Conservation (phyloP, 2,113 vertebrate species). For the Entelurus aequoreus region DNA sequence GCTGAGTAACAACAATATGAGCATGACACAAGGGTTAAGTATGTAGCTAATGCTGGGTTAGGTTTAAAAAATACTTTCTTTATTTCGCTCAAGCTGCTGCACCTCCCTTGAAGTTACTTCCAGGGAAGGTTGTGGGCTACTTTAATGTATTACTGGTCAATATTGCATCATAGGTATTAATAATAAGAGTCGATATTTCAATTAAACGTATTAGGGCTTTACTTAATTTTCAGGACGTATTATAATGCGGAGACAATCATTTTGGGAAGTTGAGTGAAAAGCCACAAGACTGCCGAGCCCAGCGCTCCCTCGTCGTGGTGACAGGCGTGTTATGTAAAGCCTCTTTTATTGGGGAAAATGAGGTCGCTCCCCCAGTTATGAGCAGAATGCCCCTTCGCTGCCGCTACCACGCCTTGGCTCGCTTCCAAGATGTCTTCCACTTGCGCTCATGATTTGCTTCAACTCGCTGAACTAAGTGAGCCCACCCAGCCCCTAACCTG, state of each 20-base stretch:
- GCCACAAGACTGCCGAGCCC: slow-evolving; percentile 53
- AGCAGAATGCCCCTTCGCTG: slow-evolving; percentile 58
- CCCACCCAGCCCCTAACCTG: background rate
- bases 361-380: slow-evolving; percentile 64
- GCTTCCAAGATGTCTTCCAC: slow-evolving; percentile 57
- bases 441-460: slow-evolving; percentile 54
- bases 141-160: too few species aligned
- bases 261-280: slow-evolving; percentile 47
- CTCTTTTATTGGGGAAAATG: slow-evolving; percentile 63
- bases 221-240: slow-evolving; percentile 22
- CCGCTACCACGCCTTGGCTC: slow-evolving; percentile 47
- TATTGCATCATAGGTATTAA: background rate
- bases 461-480: slow-evolving; percentile 37
- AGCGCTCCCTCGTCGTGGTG: slow-evolving; percentile 42
- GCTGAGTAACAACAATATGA: too few species aligned
- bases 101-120: too few species aligned
- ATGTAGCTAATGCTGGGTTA: too few species aligned
- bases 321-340: slow-evolving; percentile 71
- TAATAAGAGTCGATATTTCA: background rate
- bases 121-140: too few species aligned
- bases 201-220: slow-evolving; percentile 36
- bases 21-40: too few species aligned
- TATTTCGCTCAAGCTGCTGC: too few species aligned
- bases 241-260: slow-evolving; percentile 23
- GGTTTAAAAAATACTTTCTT: too few species aligned